Evolutionary conservation across 2,113 vertebrate species (phyloP), one percentile per base, ranked within the genome.

Genomic region (Myrmecobius fasciatus): DNA sequence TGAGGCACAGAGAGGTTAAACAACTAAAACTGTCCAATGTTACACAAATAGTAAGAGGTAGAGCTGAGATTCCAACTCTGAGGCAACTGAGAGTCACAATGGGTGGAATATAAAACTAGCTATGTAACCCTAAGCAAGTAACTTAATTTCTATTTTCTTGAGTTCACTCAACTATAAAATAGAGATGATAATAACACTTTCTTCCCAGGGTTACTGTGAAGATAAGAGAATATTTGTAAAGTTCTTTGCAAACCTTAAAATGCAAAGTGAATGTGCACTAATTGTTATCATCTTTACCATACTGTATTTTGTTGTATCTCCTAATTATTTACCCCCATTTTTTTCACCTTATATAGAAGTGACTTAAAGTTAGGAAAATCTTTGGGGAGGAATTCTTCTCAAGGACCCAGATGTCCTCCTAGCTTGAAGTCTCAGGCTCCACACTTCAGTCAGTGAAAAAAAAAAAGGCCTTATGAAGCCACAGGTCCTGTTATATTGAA

Each of bases 191-290:
- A 67, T 67, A 60, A 11, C 56, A 60, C 28, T n/a, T 67, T 0
- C 0, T 52, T 54, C 17, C 56, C 48, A 0, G 0, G 0, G 54
- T 0, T 1, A 5, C 14, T 24, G 60, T 2, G 83, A 91, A 46
- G 3, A 1, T 14, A 2, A 46, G 53, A 53, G 31, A 43, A 43
- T 83, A 83, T 83, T 43, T 75, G 36, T n/a, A n/a, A 75, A n/a
- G 31, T 75, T 14, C 67, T 75, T 75, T 83, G n/a, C 67, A 83
- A 83, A 43, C n/a, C 20, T 43, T 24, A 43, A 43, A 83, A 43
- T 83, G n/a, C 20, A 24, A 24, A 43, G 36, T 43, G n/a, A 43
- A 43, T 43, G 5, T 43, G 17, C 43, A n/a, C n/a, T 83, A 24
- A 8, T 83, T 24, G 24, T 83, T 83, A 83, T 24, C 31, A 12